A percentile compares a stretch with the other conserved stretches of the same genome.
Conservation (phyloP, 1,140 invertebrate species). For the Branchinecta lindahli region DNA sequence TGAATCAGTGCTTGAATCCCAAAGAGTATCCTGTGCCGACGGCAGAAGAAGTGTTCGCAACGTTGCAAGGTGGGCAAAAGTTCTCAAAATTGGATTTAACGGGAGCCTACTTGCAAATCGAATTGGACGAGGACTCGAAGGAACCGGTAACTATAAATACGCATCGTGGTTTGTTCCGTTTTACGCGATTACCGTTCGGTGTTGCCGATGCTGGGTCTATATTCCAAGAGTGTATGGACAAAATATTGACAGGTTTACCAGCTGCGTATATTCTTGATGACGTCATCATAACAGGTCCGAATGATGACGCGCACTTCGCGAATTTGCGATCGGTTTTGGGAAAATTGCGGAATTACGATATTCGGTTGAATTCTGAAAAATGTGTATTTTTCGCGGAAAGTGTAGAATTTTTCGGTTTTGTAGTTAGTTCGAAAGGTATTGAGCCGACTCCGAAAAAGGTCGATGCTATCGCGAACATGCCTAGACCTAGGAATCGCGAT, state of each 20-base stretch:
- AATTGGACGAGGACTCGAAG: slow-evolving; percentile 19
- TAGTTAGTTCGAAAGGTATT: slow-evolving; percentile 27
- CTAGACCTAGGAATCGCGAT: slow-evolving; percentile 27
- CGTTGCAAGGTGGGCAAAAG: slow-evolving; percentile 12
- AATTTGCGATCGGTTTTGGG: slow-evolving; percentile 24
- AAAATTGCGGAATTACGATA: slow-evolving; percentile 22
- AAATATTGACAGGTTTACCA: slow-evolving; percentile 27
- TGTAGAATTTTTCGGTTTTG: slow-evolving; percentile 28
- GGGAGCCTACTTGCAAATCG: slow-evolving; percentile 24
- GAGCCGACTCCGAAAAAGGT: slow-evolving; percentile 31
- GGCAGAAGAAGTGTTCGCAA: slow-evolving; percentile 25
- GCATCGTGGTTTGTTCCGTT: slow-evolving; percentile 23
- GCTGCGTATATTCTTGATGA: slow-evolving; percentile 27
- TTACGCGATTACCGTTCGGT: slow-evolving; percentile 34
- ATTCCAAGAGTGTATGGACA: slow-evolving; percentile 36
- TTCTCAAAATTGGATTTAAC: slow-evolving; percentile 27
- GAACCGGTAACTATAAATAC: not conserved
- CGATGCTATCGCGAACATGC: slow-evolving; percentile 30
- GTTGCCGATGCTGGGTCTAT: slow-evolving; percentile 34
- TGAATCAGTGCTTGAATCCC: slow-evolving; percentile 25
- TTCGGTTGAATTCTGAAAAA: slow-evolving; percentile 26
- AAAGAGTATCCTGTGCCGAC: slow-evolving; percentile 25
- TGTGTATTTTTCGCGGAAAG: slow-evolving; percentile 23
- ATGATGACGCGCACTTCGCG: slow-evolving; percentile 24
- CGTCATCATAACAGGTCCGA: slow-evolving; percentile 22